Conservation (phyloP, 2,888 invertebrate species). For the Branchinecta sandiegonensis region DNA sequence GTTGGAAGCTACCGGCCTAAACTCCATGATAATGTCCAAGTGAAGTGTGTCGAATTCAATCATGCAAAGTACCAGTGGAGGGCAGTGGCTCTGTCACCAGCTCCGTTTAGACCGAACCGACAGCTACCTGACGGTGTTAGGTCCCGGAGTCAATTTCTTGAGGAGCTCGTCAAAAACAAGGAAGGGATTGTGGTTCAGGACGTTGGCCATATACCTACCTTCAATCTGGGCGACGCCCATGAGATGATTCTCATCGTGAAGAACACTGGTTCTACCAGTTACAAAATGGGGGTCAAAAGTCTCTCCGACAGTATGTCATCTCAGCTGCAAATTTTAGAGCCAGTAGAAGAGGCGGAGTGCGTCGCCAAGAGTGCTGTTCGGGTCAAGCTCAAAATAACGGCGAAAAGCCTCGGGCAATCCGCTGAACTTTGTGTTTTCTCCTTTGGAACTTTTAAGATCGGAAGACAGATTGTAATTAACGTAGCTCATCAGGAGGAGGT, state of each 20-base stretch:
- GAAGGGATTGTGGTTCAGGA: conserved; percentile 24
- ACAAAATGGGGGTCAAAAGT: background rate
- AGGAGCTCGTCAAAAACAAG: conserved; percentile 25
- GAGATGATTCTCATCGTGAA: conserved; percentile 22
- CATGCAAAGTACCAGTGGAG: conserved; percentile 46
- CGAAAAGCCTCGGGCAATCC: conserved; percentile 30
- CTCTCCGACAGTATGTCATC: conserved; percentile 7
- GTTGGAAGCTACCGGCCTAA: conserved; percentile 37
- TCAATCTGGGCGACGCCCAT: conserved; percentile 22
- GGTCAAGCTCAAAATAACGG: background rate
- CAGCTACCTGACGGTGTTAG: conserved; percentile 24
- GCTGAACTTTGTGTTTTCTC: conserved; percentile 46
- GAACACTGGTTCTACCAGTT: background rate
- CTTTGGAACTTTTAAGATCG: conserved; percentile 47
- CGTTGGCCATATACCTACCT: conserved; percentile 20
- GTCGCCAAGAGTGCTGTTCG: conserved; percentile 35
- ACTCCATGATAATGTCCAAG: conserved; percentile 43
- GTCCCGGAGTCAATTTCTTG: conserved; percentile 15
- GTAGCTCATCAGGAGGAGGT: conserved; percentile 33
- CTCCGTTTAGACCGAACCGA: conserved; percentile 19
- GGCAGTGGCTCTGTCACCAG: conserved; percentile 39
- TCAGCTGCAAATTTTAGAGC: background rate
- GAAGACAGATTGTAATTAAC: conserved; percentile 43
- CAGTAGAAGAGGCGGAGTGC: conserved; percentile 31
- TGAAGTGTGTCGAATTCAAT: conserved; percentile 44